Percentiles rank a stretch among this genome's conserved stretches.
Conservation (phyloP, 2,113 vertebrate genomes). For the Arothron firmamentum region DNA sequence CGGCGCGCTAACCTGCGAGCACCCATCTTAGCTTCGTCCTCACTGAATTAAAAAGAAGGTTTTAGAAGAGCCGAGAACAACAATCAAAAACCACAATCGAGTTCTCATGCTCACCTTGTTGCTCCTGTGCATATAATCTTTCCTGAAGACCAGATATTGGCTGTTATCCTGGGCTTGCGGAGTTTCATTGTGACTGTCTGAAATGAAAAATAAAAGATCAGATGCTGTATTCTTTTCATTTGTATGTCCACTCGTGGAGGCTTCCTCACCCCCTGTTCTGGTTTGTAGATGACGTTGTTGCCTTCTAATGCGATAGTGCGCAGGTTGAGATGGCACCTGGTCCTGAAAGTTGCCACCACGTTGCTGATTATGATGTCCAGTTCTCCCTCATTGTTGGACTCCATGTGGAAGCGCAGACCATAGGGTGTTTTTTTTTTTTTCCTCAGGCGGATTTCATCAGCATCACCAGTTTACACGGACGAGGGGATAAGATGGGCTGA, state of each 20-base stretch:
- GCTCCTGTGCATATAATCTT: constrained; percentile 99
- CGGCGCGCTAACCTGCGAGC: constrained; percentile 92
- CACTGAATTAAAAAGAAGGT: constrained; percentile 73
- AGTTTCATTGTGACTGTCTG: constrained; percentile 99
- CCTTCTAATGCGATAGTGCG: constrained; percentile 96
- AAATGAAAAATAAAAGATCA: constrained; percentile 13
- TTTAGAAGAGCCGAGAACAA: neutral
- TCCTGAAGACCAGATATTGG: constrained; percentile 99
- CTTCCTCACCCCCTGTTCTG: constrained; percentile 89
- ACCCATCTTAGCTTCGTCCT: constrained; percentile 93
- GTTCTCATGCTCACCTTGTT: constrained; percentile 81
- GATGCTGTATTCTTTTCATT: neutral
- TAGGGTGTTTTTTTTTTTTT: constrained; percentile 24
- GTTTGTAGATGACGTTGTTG: constrained; percentile 96
- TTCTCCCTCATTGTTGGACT: constrained; percentile 92
- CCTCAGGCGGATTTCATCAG: constrained; percentile 46
- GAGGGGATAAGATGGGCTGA: constrained; percentile 13
- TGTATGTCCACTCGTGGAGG: neutral
- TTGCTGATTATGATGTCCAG: constrained; percentile 98
- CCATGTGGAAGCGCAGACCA: constrained; percentile 81
- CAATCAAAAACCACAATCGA: neutral
- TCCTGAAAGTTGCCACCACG: constrained; percentile 97
- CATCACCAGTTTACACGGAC: constrained; percentile 23
- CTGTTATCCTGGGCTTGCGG: constrained; percentile 95
- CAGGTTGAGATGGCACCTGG: constrained; percentile 97